Base-by-base conservation (phyloP, 2,113 vertebrate species). In the Potamarius usumacintae region DNA sequence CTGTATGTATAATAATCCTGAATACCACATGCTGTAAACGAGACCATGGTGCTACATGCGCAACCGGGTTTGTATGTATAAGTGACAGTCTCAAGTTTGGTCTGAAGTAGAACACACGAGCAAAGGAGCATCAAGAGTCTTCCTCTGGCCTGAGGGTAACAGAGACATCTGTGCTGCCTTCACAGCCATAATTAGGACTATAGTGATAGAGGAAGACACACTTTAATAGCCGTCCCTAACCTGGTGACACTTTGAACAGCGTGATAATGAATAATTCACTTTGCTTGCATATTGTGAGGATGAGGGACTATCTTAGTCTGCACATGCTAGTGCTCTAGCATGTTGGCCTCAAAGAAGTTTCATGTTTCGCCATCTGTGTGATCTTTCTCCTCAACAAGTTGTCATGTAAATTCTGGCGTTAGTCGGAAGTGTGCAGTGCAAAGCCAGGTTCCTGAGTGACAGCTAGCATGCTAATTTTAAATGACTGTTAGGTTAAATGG, bases 241-340 rank as follows among this genome's bases (percentile, higher is more conserved):
- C 86, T 60, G 79, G 60, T 74, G 52, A 30, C 86, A 77, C 60
- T 87, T 89, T 82, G 69, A 83, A 72, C 48, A 57, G 67, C 48
- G 74, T 58, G 65, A 48, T 62, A 63, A 87, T 85, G 34, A 89
- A 89, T 89, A 80, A 87, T 87, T 71, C 60, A 69, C 58, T 85
- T 82, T 67, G 50, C 83, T 82, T 60, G 86, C 67, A 77, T 30
- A 30, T n/a, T 77, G 77, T 67, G 82, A 27, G 63, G 18, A 67
- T 65, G 65, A 52, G 60, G 6, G 12, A 65, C 22, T 17, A 63
- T 67, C 67, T 48, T 27, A 83, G 34, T 42, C 62, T 65, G 20
- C 34, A 63, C 34, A 12, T 15, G 27, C 60, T 78, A 65, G 60
- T 63, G 18, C 65, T 65, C 30, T 5, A 60, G 78, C n/a, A 58